These are phyloP conservation scores for Eubucco bourcierii DNA, from an alignment of 2,113 vertebrate genomes.

Conservation along the genomic window DNA sequence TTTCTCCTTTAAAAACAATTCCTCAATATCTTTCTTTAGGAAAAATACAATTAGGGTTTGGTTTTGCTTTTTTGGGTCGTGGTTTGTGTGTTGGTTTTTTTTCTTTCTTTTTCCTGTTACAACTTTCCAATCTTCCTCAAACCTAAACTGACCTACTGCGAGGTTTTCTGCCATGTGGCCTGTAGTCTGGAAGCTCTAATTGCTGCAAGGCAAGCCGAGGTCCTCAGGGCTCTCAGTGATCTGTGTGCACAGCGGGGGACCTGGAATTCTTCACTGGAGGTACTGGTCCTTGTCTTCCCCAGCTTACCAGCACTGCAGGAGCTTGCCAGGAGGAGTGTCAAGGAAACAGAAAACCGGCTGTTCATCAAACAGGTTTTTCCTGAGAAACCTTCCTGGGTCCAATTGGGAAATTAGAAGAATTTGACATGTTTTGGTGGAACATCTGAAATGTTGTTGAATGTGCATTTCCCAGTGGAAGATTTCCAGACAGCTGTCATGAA, in stretches of 20 bases:
- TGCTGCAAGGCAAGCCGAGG: neutral
- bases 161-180: neutral
- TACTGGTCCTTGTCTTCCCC: neutral
- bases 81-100: too few relatives aligned
- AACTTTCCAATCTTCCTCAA: neutral
- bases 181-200: neutral
- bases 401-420: constrained; percentile 47
- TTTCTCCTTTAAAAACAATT: neutral
- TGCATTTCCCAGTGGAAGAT: constrained; percentile 50
- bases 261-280: neutral
- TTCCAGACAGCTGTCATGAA: constrained; percentile 60
- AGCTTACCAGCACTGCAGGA: neutral
- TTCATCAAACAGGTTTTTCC: constrained; percentile 3
- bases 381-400: neutral
- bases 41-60: neutral
- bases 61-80: too few relatives aligned
- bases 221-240: neutral
- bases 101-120: neutral
- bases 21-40: neutral
- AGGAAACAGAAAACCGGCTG: neutral
- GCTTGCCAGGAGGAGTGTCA: neutral
- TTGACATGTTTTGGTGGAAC: constrained; percentile 65
- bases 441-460: constrained; percentile 43
- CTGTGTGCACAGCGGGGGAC: rapidly evolving
- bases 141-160: neutral